A percentile compares a stretch with the other conserved stretches of the same genome.
Evolutionary conservation across 2,113 vertebrate species (phyloP).

Genomic region (Hippocampus barbouri): DNA sequence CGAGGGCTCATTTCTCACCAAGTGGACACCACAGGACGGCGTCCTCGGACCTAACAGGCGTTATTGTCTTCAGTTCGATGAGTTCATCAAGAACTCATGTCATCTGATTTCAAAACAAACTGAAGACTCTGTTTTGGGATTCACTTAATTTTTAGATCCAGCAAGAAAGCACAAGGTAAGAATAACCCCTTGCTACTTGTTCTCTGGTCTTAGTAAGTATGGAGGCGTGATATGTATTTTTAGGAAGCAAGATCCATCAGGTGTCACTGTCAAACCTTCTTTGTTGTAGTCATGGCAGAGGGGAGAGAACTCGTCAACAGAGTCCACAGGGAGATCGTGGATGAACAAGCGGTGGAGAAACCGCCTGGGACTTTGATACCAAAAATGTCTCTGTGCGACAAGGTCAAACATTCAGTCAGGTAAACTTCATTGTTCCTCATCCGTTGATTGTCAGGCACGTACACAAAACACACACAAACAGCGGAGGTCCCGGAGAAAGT

Average conservation of each 20-base stretch:
- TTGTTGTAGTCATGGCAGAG: conserved; percentile 32
- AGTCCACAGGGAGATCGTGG: conserved; percentile 62
- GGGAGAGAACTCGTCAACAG: conserved; percentile 46
- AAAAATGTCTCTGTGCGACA: conserved; percentile 45
- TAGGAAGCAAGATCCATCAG: background rate
- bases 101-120: background rate
- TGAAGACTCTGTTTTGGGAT: background rate
- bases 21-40: background rate
- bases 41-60: background rate
- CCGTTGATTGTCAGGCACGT: background rate
- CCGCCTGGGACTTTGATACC: conserved; percentile 49
- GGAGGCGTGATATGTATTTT: background rate
- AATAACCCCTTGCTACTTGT: background rate
- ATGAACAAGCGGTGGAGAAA: conserved; percentile 61
- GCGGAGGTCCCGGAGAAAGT: background rate
- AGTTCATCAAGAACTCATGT: background rate
- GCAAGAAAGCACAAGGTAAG: conserved; percentile 27
- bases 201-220: background rate
- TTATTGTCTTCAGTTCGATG: background rate
- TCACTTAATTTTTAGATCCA: background rate
- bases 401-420: conserved; percentile 63
- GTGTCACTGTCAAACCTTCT: background rate
- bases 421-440: conserved; percentile 26
- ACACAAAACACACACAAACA: background rate
- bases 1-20: conserved; percentile 17